Evolutionary conservation across 2,888 invertebrate genomes (phyloP), one percentile per base, ranked within the genome.

Genomic region (Alcis repandata): DNA sequence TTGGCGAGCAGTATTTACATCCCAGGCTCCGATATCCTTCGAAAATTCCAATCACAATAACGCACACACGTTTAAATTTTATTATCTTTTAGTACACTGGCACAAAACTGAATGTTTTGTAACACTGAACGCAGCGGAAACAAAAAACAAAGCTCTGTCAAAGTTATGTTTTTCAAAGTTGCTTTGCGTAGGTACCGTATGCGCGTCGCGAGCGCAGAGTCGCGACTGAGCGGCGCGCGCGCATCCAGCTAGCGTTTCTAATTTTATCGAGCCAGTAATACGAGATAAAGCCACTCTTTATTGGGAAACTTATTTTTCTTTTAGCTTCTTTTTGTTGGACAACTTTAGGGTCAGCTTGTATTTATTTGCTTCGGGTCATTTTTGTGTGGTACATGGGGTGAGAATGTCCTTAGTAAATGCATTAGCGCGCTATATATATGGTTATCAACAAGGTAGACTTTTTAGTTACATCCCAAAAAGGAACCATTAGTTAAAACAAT

Each of bases 271-370:
- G 82, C 85, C 83, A 91, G 92, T 93, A 92, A 92, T 86, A 91
- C 91, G 92, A 92, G 91, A 92, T 93, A 92, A 91, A 90, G 87
- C 84, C 84, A 84, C 85, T 88, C 89, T 91, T 92, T 90, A 90
- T 88, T 85, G 84, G 84, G 80, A 79, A 83, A 82, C 85, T 82
- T 85, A 86, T 87, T 89, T 89, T 86, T 86, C 85, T 84, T 86
- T 86, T 70, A 51, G 79, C 83, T 83, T 83, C 78, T 79, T 79
- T 77, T 64, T 52, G 9, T 36, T 20, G n/a, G 38, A 19, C 22
- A 27, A 38, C 51, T 57, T 36, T 46, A 15, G 38, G 36, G 38
- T 40, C 49, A 20, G 9, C 15, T 43, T 46, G 33, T 38, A 15
- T 36, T 38, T 15, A 13, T 41, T 48, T 79, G 75, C 19, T n/a